A percentile compares a stretch with the other conserved stretches of the same genome.
Conservation (phyloP, 2,888 invertebrate species). For the Eledona agricola region DNA sequence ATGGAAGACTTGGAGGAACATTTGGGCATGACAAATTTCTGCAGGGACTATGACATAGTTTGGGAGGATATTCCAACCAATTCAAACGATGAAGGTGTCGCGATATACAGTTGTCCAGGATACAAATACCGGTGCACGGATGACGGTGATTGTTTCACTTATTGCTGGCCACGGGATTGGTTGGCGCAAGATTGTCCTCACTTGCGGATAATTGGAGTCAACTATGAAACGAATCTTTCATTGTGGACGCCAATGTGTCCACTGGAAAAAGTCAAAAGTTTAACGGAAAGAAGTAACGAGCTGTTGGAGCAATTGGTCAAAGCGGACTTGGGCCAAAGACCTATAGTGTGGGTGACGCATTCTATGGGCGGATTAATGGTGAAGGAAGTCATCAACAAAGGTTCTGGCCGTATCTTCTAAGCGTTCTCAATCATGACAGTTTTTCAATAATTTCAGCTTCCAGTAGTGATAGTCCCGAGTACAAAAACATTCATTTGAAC, state of each 20-base stretch:
- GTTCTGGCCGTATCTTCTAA: no score
- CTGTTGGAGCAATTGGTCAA: slow-evolving; percentile 72
- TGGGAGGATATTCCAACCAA: slow-evolving; percentile 71
- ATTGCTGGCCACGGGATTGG: slow-evolving; percentile 97
- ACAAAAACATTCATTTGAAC: slow-evolving; percentile 71
- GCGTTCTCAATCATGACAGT: no score
- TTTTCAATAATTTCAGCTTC: slow-evolving; percentile 49
- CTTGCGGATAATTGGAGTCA: slow-evolving; percentile 83
- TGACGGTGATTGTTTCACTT: slow-evolving; percentile 64
- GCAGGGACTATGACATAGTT: slow-evolving; percentile 71
- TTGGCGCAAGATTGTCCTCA: slow-evolving; percentile 80
- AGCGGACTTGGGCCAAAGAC: slow-evolving; percentile 83
- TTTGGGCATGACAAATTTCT: slow-evolving; percentile 66
- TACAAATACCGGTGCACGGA: slow-evolving; percentile 38
- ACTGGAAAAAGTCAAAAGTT: slow-evolving; percentile 65
- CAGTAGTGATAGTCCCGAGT: slow-evolving; percentile 61
- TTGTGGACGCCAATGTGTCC: slow-evolving; percentile 82
- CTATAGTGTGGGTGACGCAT: slow-evolving; percentile 91
- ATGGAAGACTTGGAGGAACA: slow-evolving; percentile 67
- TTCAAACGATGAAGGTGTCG: slow-evolving; percentile 59
- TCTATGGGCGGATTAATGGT: slow-evolving; percentile 96
- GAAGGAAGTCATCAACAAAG: slow-evolving; percentile 82
- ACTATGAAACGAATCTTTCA: slow-evolving; percentile 86
- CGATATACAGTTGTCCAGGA: slow-evolving; percentile 44
- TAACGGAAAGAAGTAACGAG: slow-evolving; percentile 74